Evolutionary conservation across 2,797 vertebrate genomes (phyloP), one percentile per base, ranked within the genome.

Genomic region (Myotis planiceps): DNA sequence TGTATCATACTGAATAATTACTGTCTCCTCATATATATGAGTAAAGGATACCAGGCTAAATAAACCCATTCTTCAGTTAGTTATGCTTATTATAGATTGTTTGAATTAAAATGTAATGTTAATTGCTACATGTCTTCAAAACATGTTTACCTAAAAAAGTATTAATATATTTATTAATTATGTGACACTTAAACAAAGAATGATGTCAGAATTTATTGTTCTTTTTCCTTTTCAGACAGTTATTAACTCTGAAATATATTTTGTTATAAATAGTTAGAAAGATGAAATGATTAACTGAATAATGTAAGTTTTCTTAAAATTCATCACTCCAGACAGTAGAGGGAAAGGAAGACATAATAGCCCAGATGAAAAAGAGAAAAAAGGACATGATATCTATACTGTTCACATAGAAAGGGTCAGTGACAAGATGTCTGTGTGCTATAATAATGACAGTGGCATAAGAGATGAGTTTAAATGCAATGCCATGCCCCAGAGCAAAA

Each of bases 101-200:
- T 60, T 88, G 80, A 79, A 80, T 88, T 76, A 84, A 80, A 80
- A 72, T 16, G 58, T 51, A 84, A 18, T 79, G 82, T 80, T 83
- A 90, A 80, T 89, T 92, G 27, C n/a, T 82, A 89, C 15, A 7
- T 90, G 51, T 45, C 23, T 55, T 55, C 45, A 79, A 83, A 75
- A 21, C 2, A 49, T 72, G 78, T 66, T 80, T 92, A 82, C 21
- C 10, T 89, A 66, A 47, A 81, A 92, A 53, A 42, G n/a, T 2
- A 94, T 76, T 80, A 80, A 87, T 58, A 91, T 58, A 51, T 78
- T 55, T 74, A 71, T 85, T 68, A 69, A 12, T 88, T 87, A 87
- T 34, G 13, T 71, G 13, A 51, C 47, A 92, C 9, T 93, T 92
- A 76, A 80, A 89, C 39, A 94, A 75, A 92, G 27, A 63, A 58